These are phyloP conservation scores for Cephus nigrinus DNA, from an alignment of 2,888 invertebrate genomes.

Conservation along the genomic window DNA sequence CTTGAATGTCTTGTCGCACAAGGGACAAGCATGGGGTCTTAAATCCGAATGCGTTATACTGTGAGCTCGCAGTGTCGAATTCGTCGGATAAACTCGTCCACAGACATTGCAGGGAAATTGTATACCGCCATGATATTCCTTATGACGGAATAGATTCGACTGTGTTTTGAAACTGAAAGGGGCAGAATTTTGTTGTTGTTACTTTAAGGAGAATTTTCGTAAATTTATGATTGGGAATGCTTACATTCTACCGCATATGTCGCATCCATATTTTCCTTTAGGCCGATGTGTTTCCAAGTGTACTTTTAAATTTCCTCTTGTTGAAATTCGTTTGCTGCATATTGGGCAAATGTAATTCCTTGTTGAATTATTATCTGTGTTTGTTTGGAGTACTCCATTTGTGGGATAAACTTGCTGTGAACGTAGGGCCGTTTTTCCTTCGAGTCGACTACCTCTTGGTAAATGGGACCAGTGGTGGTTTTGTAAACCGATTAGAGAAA, in stretches of 20 bases:
- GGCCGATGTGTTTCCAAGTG: conserved; percentile 75
- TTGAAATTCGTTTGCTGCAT: conserved; percentile 73
- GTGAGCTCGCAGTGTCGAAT: conserved; percentile 76
- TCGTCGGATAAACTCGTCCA: conserved; percentile 77
- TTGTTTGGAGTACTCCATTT: conserved; percentile 56
- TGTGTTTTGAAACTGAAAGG: conserved; percentile 74
- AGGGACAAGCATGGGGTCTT: conserved; percentile 75
- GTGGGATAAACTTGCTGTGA: conserved; percentile 54
- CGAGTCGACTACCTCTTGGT: conserved; percentile 59
- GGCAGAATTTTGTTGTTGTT: not conserved
- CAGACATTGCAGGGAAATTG: conserved; percentile 76
- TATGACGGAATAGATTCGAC: conserved; percentile 74
- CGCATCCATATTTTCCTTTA: conserved; percentile 73
- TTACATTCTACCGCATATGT: conserved; percentile 77
- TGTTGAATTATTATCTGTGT: conserved; percentile 56
- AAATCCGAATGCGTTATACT: conserved; percentile 78
- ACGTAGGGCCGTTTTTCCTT: conserved; percentile 52
- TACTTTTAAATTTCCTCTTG: conserved; percentile 73
- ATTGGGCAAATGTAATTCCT: conserved; percentile 70
- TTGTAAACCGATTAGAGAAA: conserved; percentile 71
- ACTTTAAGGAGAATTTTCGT: conserved; percentile 8
- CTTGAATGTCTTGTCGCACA: conserved; percentile 79
- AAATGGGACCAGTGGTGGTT: conserved; percentile 74
- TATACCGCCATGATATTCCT: conserved; percentile 72
- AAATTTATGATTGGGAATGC: conserved; percentile 48